phyloP scores from a whole-genome alignment of 2,797 vertebrate genomes.

The Gallinago nigripennis region DNA sequence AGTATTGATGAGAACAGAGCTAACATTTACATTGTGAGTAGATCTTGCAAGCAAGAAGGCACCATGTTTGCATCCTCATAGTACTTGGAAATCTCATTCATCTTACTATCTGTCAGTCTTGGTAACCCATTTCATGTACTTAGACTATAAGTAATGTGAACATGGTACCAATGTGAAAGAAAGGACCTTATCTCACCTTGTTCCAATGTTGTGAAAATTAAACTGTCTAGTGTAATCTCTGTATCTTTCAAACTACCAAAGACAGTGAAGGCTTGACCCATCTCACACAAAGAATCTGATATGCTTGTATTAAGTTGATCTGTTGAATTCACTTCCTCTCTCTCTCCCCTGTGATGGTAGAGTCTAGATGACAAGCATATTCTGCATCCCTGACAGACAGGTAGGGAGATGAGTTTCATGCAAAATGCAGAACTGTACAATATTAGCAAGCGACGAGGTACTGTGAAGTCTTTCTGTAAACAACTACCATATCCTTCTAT shows the following conservation, averaged over 20 bases:
- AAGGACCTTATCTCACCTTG: neutral
- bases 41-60: neutral
- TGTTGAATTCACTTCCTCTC: neutral
- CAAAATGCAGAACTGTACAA: neutral
- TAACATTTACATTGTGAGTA: neutral
- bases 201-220: neutral
- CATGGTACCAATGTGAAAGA: neutral
- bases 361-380: neutral
- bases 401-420: neutral
- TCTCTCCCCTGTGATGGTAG: neutral
- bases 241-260: neutral
- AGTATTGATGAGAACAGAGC: neutral
- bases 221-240: neutral
- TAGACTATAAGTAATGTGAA: neutral
- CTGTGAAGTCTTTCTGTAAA: neutral
- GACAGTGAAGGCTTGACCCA: neutral
- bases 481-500: neutral
- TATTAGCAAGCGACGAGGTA: neutral
- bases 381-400: neutral
- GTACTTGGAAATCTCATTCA: neutral
- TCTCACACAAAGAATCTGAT: neutral
- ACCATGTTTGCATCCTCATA: neutral
- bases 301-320: neutral
- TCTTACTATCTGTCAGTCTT: neutral
- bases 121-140: neutral